Percentiles rank a stretch among this genome's conserved stretches.
phyloP scores from a whole-genome alignment of 2,797 vertebrate genomes.

The Pachyuromys duprasi region DNA sequence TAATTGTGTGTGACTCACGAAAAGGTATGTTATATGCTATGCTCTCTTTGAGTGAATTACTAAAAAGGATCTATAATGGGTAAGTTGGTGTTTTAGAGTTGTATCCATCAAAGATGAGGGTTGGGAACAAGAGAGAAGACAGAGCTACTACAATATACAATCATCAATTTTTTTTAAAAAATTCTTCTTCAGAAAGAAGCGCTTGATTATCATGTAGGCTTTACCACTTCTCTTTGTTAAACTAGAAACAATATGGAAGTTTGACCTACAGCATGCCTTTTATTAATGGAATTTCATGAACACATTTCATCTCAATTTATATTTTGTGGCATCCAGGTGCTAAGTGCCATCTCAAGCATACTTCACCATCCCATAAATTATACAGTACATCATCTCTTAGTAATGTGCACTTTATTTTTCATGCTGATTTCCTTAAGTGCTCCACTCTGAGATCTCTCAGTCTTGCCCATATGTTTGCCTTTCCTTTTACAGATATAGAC shows the following conservation, averaged over 20 bases:
- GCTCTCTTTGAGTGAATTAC: background rate
- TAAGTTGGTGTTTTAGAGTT: background rate
- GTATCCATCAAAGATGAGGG: background rate
- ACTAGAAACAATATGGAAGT: constrained; percentile 61
- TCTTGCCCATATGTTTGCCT: constrained; percentile 31
- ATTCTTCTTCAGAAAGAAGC: background rate
- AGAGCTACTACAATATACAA: background rate
- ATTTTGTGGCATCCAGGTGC: constrained; percentile 68
- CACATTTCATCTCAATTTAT: constrained; percentile 74
- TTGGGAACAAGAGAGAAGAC: background rate
- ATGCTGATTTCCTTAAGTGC: constrained; percentile 74
- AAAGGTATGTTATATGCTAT: background rate
- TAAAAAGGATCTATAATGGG: background rate
- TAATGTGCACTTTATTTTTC: constrained; percentile 80
- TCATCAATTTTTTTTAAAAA: background rate
- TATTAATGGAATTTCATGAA: constrained; percentile 75
- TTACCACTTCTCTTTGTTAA: constrained; percentile 41
- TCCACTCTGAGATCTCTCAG: constrained; percentile 51
- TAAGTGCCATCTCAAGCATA: constrained; percentile 74
- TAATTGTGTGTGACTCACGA: background rate
- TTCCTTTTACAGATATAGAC: constrained; percentile 8
- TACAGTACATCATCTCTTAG: constrained; percentile 70
- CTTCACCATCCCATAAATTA: constrained; percentile 73
- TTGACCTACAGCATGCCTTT: constrained; percentile 13
- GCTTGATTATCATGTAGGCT: constrained; percentile 17